Conservation (phyloP, 2,113 vertebrate genomes). For the Lophius piscatorius region DNA sequence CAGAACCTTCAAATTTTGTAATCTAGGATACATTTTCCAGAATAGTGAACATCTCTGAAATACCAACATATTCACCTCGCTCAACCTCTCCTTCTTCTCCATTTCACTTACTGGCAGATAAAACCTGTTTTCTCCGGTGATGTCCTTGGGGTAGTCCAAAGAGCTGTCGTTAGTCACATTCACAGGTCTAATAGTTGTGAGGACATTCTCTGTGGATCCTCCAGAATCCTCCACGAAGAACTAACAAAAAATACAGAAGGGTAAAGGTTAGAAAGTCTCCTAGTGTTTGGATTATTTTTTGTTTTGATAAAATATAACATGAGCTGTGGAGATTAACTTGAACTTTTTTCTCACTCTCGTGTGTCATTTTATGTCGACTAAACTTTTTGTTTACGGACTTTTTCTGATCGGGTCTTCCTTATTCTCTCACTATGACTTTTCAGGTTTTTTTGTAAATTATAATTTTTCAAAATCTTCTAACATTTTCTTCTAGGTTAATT, state of each 20-base stretch:
- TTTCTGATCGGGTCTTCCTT: too few relatives aligned
- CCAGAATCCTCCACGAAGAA: slow-evolving; percentile 88
- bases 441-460: too few relatives aligned
- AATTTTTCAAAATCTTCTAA: too few relatives aligned
- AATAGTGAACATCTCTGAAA: too few relatives aligned
- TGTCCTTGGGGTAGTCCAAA: slow-evolving; percentile 41
- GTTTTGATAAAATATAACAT: too few relatives aligned
- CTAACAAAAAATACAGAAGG: slow-evolving; percentile 68
- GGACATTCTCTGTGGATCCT: slow-evolving; percentile 48
- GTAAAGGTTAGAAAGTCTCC: background rate
- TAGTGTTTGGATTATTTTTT: background rate
- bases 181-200: slow-evolving; percentile 55
- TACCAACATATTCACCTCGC: too few relatives aligned
- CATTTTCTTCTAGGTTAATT: too few relatives aligned
- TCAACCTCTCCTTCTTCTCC: too few relatives aligned
- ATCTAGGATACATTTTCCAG: too few relatives aligned
- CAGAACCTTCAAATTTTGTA: too few relatives aligned
- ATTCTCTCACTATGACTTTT: too few relatives aligned
- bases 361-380: background rate
- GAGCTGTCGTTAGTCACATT: slow-evolving; percentile 86
- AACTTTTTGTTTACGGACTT: too few relatives aligned
- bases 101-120: slow-evolving; percentile 91
- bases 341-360: background rate
- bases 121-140: slow-evolving; percentile 78
- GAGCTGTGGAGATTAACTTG: background rate